Conservation (phyloP, 2,888 invertebrate genomes). For the Antheraea assamensis region DNA sequence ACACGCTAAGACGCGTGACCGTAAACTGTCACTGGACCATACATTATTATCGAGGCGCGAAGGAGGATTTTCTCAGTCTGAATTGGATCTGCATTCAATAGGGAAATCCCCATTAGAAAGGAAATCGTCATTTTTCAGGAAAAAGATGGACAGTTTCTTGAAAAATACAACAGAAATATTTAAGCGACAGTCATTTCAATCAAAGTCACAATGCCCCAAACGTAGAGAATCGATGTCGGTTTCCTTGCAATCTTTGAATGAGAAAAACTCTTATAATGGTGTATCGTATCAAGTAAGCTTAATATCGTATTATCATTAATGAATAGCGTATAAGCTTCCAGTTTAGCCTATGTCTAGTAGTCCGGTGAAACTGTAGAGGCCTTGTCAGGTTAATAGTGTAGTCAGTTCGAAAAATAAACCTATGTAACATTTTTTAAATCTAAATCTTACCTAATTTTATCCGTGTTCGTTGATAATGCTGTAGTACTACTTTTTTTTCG, state of each 20-base stretch:
- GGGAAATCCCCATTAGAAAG: slow-evolving; percentile 71
- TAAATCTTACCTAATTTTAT: too few relatives aligned
- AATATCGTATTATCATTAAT: not conserved
- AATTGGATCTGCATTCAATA: slow-evolving; percentile 68
- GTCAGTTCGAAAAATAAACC: too few relatives aligned
- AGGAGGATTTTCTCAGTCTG: slow-evolving; percentile 69
- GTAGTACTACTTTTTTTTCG: too few relatives aligned
- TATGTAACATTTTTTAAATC: too few relatives aligned
- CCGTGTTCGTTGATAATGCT: too few relatives aligned
- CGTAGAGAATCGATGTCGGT: slow-evolving; percentile 61
- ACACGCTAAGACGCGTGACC: slow-evolving; percentile 44
- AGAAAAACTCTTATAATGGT: slow-evolving; percentile 37
- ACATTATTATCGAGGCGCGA: slow-evolving; percentile 60
- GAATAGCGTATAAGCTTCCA: not conserved
- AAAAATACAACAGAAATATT: slow-evolving; percentile 74
- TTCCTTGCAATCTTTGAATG: slow-evolving; percentile 68
- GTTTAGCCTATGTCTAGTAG: too few relatives aligned
- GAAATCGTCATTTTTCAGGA: slow-evolving; percentile 74
- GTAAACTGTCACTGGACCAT: slow-evolving; percentile 71
- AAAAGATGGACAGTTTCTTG: slow-evolving; percentile 74
- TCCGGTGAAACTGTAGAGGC: too few relatives aligned
- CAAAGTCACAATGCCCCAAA: slow-evolving; percentile 16
- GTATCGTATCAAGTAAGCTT: not conserved
- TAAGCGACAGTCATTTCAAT: slow-evolving; percentile 54
- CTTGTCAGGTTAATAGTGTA: too few relatives aligned